Evolutionary conservation across 2,797 vertebrate genomes (phyloP).

Genomic region (Pipistrellus pygmaeus): DNA sequence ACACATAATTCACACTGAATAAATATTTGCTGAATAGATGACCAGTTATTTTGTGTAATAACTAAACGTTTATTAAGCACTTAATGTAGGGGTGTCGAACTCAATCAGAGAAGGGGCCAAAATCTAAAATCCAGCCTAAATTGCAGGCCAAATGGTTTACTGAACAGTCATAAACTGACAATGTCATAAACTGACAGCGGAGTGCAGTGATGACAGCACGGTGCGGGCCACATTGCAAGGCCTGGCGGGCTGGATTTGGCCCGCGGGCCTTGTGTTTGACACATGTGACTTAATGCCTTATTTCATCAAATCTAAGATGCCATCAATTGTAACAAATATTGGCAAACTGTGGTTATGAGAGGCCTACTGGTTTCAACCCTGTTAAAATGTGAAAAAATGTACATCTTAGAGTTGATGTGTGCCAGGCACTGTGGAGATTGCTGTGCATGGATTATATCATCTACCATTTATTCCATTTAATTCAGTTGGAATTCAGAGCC

Average conservation of each 20-base stretch:
- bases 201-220: no score
- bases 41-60: neutral
- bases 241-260: no score
- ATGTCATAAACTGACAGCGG: no score
- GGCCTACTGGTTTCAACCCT: constrained; percentile 31
- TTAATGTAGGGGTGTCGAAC: no score
- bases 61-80: constrained; percentile 43
- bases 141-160: no score
- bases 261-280: no score
- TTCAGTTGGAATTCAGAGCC: neutral
- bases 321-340: constrained; percentile 46
- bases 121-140: no score
- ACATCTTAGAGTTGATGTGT: constrained; percentile 10
- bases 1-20: neutral
- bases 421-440: neutral
- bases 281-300: constrained; percentile 26
- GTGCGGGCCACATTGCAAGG: no score
- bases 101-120: no score
- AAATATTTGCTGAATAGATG: constrained; percentile 33
- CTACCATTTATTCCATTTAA: neutral
- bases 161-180: no score
- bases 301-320: constrained; percentile 40
- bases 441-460: neutral
- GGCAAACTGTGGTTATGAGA: constrained; percentile 8
- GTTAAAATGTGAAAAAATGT: constrained; percentile 38